Conservation (phyloP, 1,140 invertebrate genomes). For the Ceratoteleas bidentatus region DNA sequence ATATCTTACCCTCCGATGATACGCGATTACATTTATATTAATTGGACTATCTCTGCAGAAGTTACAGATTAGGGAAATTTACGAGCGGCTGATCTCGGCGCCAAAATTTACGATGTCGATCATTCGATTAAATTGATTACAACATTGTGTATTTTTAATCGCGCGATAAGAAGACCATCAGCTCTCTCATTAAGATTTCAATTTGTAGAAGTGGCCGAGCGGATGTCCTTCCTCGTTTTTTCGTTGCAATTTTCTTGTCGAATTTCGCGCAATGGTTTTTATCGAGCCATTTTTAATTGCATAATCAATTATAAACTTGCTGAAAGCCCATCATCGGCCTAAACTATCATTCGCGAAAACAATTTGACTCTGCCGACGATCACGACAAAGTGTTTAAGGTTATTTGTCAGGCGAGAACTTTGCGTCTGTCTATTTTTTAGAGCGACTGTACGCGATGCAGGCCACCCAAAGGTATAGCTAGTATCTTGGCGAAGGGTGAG, state of each 20-base stretch:
- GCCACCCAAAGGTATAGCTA: slow-evolving; percentile 79
- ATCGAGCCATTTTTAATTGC: not conserved
- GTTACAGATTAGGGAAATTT: slow-evolving; percentile 36
- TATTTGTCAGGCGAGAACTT: slow-evolving; percentile 55
- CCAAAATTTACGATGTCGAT: not conserved
- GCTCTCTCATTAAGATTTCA: not conserved
- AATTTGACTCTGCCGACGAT: slow-evolving; percentile 33
- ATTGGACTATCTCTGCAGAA: slow-evolving; percentile 32
- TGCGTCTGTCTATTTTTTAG: slow-evolving; percentile 67
- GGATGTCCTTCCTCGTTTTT: too few species aligned
- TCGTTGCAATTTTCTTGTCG: too few species aligned
- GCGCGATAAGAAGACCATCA: not conserved
- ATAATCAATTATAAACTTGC: not conserved
- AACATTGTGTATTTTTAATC: not conserved
- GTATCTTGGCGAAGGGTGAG: slow-evolving; percentile 73
- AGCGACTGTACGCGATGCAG: slow-evolving; percentile 75
- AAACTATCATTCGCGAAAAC: slow-evolving; percentile 22
- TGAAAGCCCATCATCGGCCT: too few species aligned
- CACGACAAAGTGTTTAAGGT: slow-evolving; percentile 54
- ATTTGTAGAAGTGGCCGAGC: not conserved
- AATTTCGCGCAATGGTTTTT: too few species aligned
- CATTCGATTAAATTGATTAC: too few species aligned
- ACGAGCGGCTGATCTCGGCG: not conserved
- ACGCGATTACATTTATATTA: slow-evolving; percentile 53
- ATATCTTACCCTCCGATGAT: slow-evolving; percentile 36